Conservation (phyloP, 2,888 invertebrate genomes). For the Tipula vernalis region DNA sequence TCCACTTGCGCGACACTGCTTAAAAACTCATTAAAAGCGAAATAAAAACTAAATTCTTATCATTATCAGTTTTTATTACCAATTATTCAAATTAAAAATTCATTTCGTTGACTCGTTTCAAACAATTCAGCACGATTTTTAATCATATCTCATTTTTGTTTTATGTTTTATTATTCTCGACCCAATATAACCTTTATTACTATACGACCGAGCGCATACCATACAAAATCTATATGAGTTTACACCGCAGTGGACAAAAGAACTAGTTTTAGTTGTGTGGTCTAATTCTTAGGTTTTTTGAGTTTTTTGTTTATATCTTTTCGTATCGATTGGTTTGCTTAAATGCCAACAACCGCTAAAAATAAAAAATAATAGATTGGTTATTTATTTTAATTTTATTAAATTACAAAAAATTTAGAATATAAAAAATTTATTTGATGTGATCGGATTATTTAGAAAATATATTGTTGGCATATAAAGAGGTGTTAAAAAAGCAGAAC, state of each 20-base stretch:
- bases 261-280: neutral
- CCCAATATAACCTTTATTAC: neutral
- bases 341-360: neutral
- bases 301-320: neutral
- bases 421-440: no score
- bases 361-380: neutral
- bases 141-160: neutral
- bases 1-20: neutral
- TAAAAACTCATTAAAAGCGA: neutral
- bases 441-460: no score
- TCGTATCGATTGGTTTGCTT: neutral
- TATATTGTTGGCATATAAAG: no score
- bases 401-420: neutral
- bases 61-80: neutral
- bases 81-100: neutral
- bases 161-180: neutral
- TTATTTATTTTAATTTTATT: neutral
- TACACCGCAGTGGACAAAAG: neutral
- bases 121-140: neutral
- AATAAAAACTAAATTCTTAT: neutral
- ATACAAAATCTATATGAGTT: neutral
- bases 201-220: neutral
- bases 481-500: no score
- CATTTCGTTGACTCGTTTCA: neutral
- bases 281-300: neutral